Percentiles rank a stretch among this genome's conserved stretches.
phyloP scores from a whole-genome alignment of 2,888 invertebrate genomes.

The Octodonta nipae region DNA sequence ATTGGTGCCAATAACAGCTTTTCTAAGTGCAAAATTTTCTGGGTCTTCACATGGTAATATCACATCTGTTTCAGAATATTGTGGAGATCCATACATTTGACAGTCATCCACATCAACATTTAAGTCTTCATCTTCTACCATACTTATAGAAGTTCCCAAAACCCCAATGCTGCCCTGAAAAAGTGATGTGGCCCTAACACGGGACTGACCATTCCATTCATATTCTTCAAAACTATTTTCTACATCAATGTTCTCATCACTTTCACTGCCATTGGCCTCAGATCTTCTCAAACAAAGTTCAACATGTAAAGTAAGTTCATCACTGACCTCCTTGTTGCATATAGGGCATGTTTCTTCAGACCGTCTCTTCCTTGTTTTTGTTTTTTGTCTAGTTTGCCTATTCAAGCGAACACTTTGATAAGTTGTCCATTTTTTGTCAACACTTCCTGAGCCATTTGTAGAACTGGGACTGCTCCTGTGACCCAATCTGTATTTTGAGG shows the following conservation, averaged over 20 bases:
- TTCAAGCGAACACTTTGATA: slow-evolving; percentile 62
- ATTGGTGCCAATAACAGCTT: slow-evolving; percentile 35
- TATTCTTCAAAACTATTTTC: slow-evolving; percentile 78
- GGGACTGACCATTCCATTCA: slow-evolving; percentile 82
- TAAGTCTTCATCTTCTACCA: slow-evolving; percentile 52
- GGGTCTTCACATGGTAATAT: slow-evolving; percentile 46
- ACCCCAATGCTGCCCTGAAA: slow-evolving; percentile 53
- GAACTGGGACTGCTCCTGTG: slow-evolving; percentile 36
- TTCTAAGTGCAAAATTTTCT: slow-evolving; percentile 41
- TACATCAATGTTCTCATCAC: slow-evolving; percentile 69
- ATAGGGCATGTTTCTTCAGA: slow-evolving; percentile 63
- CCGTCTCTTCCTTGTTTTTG: slow-evolving; percentile 54
- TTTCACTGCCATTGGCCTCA: slow-evolving; percentile 38
- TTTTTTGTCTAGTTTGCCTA: slow-evolving; percentile 51
- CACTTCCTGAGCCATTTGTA: slow-evolving; percentile 33
- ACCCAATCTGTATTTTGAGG: slow-evolving; percentile 27
- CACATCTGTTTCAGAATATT: slow-evolving; percentile 68
- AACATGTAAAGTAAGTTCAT: slow-evolving; percentile 60
- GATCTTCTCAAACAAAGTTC: slow-evolving; percentile 50
- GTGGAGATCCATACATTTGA: slow-evolving; percentile 71
- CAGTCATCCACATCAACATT: slow-evolving; percentile 85
- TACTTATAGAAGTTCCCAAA: slow-evolving; percentile 34
- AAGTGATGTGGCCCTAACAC: slow-evolving; percentile 60
- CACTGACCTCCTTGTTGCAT: slow-evolving; percentile 56
- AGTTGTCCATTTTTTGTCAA: slow-evolving; percentile 56